Evolutionary conservation across 2,113 vertebrate species (phyloP), one percentile per base, ranked within the genome.

Genomic region (Pseudolaguvia tuberculata): DNA sequence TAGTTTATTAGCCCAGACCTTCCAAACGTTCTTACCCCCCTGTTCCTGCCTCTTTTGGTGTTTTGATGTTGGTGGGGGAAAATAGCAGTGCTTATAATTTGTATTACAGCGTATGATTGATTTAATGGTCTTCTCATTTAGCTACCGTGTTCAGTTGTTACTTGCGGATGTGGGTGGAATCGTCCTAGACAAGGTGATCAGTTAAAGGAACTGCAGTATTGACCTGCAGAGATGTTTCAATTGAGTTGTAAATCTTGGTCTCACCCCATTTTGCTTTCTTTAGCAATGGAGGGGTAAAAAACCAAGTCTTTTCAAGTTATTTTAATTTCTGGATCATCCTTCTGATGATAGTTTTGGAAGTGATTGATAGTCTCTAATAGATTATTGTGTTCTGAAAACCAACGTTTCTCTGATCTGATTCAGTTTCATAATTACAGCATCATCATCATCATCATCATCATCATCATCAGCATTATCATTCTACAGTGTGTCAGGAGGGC

Each of bases 401-500:
- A 23, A 17, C 48, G 1, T 52, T 53, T n/a, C 51, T 52, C 63
- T 56, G 21, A 29, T 59, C 29, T 18, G 12, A 18, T 27, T 47
- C 39, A 27, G 61, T 55, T 58, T 42, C 17, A 51, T 51, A 62
- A 61, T 42, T 76, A 59, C 65, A 21, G 50, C 59, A 29, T 55
- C 53, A 72, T 61, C 47, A n/a, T n/a, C n/a, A n/a, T n/a, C n/a
- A n/a, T n/a, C n/a, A n/a, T n/a, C n/a, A n/a, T n/a, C n/a, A n/a
- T n/a, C n/a, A n/a, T n/a, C n/a, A n/a, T n/a, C n/a, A n/a, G n/a
- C n/a, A n/a, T n/a, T n/a, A n/a, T n/a, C n/a, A n/a, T n/a, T n/a
- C 14, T 25, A 15, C 29, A 48, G 52, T 66, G 50, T 71, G 66
- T 70, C 66, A 48, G 70, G 72, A 63, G 17, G 12, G 66, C 14